Percentiles rank a stretch among this genome's conserved stretches.
Evolutionary conservation across 1,140 invertebrate genomes (phyloP).

Genomic region (Trachelipus rathkii): DNA sequence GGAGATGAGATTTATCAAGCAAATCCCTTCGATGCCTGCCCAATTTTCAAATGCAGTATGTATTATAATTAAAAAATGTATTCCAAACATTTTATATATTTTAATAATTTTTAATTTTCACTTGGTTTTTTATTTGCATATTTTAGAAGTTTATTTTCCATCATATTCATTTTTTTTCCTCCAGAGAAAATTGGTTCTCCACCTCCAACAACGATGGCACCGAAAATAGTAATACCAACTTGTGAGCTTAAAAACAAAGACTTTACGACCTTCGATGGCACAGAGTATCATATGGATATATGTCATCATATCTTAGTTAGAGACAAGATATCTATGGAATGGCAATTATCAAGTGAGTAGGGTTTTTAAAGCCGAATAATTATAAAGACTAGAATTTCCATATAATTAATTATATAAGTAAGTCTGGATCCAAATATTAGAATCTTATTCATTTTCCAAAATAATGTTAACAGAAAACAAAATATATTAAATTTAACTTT

Average conservation of each 20-base stretch:
- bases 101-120: neutral
- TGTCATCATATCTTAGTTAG: constrained; percentile 72
- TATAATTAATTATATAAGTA: no score
- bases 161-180: neutral
- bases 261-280: constrained; percentile 72
- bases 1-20: constrained; percentile 35
- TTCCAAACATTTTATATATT: neutral
- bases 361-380: neutral
- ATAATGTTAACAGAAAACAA: constrained; percentile 8
- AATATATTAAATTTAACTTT: no score
- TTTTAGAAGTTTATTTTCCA: no score
- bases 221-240: constrained; percentile 58
- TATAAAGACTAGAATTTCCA: no score
- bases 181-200: constrained; percentile 33
- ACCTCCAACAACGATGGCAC: constrained; percentile 52
- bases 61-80: neutral
- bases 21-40: constrained; percentile 36
- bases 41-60: constrained; percentile 43
- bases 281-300: constrained; percentile 69
- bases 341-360: constrained; percentile 62
- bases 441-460: neutral
- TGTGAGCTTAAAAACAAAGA: constrained; percentile 70
- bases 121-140: neutral
- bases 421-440: no score
- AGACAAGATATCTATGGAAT: constrained; percentile 59